phyloP scores from a whole-genome alignment of 2,888 invertebrate species.

The Gisinianus flammeolus region DNA sequence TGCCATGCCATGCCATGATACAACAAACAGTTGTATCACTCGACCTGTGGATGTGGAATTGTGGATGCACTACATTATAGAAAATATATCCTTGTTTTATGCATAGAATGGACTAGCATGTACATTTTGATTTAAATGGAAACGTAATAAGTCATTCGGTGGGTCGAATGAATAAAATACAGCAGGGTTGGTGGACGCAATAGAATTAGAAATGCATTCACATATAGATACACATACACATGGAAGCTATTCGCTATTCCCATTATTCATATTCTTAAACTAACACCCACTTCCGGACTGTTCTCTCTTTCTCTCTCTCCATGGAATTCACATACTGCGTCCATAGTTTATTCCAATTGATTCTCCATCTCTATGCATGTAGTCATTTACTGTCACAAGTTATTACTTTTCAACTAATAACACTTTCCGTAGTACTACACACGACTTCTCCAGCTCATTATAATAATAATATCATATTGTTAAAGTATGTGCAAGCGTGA shows the following conservation, averaged over 20 bases:
- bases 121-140: neutral
- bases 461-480: too few species aligned
- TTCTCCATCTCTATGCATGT: too few species aligned
- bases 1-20: neutral
- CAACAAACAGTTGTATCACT: neutral
- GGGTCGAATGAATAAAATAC: neutral
- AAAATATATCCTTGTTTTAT: neutral
- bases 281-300: neutral
- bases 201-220: neutral
- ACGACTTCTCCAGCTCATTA: too few species aligned
- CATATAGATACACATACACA: neutral
- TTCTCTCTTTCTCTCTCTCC: too few species aligned
- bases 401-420: too few species aligned
- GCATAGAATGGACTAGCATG: neutral
- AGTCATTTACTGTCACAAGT: too few species aligned
- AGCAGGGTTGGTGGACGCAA: neutral
- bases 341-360: too few species aligned
- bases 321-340: too few species aligned
- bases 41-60: neutral
- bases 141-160: neutral
- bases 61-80: neutral
- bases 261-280: conserved; percentile 6
- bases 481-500: too few species aligned
- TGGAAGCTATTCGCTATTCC: neutral
- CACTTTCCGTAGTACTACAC: too few species aligned